Evolutionary conservation across 2,113 vertebrate species (phyloP), one percentile per base, ranked within the genome.

Genomic region (Hipposideros armiger): DNA sequence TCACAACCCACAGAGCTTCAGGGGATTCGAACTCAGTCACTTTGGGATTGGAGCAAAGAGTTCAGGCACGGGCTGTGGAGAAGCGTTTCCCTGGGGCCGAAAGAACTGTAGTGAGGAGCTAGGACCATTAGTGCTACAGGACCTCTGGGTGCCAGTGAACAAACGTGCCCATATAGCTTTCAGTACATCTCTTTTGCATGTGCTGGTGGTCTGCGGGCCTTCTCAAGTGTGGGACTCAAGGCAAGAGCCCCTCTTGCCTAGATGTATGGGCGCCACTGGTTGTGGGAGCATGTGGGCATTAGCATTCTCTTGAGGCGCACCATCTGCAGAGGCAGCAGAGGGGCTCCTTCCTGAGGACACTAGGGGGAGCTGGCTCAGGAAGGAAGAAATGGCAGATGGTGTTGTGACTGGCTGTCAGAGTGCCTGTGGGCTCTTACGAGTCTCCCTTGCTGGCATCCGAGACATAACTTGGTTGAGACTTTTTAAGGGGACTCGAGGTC

Each of bases 361-460:
- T 95, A 97, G 97, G 56, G 95, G 97, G 76, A 92, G 95, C 90
- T 90, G 70, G 93, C 15, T 2, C 19, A 5, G 88, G 94, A 87
- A 95, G 32, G 96, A 81, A 28, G 85, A 81, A 42, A n/a, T 69
- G 36, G 67, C 95, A 95, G 90, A 69, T 88, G 93, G 87, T 85
- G 58, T 13, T 95, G 90, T 80, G 95, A 90, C 76, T 74, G 90
- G 73, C 87, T 84, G 90, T 87, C 66, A 94, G 92, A 78, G 32
- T 60, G 80, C 84, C 47, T 36, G 15, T 90, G 84, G 84, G 92
- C 64, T 94, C 92, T 50, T 62, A 0, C 30, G 52, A 84, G 24
- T 81, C 74, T 94, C 54, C 45, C 72, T 87, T 86, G 70, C 62
- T 92, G 66, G 66, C 92, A 76, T 84, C 77, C 81, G 77, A 64